Percentiles rank a stretch among this genome's conserved stretches.
phyloP scores from a whole-genome alignment of 2,113 vertebrate species.

The Desmodus rotundus region DNA sequence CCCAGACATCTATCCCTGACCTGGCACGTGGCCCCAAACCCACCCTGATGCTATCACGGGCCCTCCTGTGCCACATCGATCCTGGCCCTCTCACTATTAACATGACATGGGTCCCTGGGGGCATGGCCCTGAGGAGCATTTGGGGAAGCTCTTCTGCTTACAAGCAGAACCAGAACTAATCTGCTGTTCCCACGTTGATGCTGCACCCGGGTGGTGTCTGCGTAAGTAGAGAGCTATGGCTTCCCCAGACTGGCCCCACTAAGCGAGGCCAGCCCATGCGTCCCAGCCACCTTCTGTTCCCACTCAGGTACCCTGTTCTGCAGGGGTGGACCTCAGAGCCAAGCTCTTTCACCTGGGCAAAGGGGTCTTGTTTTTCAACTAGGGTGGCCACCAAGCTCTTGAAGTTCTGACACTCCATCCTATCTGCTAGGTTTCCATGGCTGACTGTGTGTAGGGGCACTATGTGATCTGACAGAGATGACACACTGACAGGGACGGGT shows the following conservation, averaged over 20 bases:
- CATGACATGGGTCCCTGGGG: not conserved
- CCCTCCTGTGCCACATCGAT: not conserved
- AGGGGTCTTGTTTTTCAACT: not conserved
- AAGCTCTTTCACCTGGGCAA: not conserved
- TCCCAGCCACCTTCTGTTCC: not conserved
- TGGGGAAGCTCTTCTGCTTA: not conserved
- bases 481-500: not conserved
- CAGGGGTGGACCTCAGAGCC: not conserved
- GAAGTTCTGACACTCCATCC: not conserved
- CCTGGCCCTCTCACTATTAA: not conserved
- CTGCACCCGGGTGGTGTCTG: not conserved
- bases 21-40: not conserved
- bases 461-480: not conserved
- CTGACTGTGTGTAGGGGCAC: not conserved
- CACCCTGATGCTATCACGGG: too few species aligned
- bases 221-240: not conserved
- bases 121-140: not conserved
- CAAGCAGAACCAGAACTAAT: not conserved
- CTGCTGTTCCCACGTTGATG: not conserved
- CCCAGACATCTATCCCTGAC: too few species aligned
- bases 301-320: not conserved
- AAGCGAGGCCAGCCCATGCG: accelerated
- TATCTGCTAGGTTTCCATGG: not conserved
- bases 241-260: not conserved
- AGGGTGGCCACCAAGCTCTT: not conserved